Evolutionary conservation across 2,113 vertebrate species (phyloP), one percentile per base, ranked within the genome.

Genomic region (Ochotona curzoniae): DNA sequence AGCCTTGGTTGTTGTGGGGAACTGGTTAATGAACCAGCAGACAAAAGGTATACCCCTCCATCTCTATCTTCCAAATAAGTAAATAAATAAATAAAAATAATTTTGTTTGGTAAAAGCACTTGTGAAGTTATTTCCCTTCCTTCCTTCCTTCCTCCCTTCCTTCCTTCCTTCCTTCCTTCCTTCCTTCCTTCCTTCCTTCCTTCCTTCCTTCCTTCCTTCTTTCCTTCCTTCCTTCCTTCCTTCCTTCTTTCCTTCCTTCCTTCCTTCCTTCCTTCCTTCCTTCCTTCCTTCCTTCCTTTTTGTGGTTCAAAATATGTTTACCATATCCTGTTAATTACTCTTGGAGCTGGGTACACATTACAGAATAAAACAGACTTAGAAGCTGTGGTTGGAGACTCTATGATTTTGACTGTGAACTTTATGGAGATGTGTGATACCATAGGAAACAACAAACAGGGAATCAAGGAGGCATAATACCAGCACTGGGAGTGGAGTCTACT

Each of bases 281-380:
- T 54, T 18, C 18, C 61, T 21, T 17, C 25, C 35, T 71, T 66
- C 25, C 28, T 49, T 91, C 44, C 32, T 81, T 89, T 75, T 51
- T 70, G 85, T 85, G 26, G 30, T 47, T 90, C 47, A 76, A 32
- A 82, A 89, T 25, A 47, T 85, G 85, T 67, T 75, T 57, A 67
- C 74, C 75, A 90, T n/a, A 64, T 54, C 32, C 30, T 93, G 0
- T 57, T 70, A 74, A 28, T 75, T 26, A 83, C 64, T 8, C 60
- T 5, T 14, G 83, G 11, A 90, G 32, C 35, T 74, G 32, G 30
- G 11, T 44, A 35, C 32, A 73, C 25, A 38, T 10, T 35, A 44
- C n/a, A 80, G 60, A 73, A 61, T 61, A 74, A 66, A 78, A 63
- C 32, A 51, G 49, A n/a, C 51, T 64, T 83, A 26, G 28, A 69